These are phyloP conservation scores for Trilocha varians DNA, from an alignment of 2,888 invertebrate species.

Conservation along the genomic window DNA sequence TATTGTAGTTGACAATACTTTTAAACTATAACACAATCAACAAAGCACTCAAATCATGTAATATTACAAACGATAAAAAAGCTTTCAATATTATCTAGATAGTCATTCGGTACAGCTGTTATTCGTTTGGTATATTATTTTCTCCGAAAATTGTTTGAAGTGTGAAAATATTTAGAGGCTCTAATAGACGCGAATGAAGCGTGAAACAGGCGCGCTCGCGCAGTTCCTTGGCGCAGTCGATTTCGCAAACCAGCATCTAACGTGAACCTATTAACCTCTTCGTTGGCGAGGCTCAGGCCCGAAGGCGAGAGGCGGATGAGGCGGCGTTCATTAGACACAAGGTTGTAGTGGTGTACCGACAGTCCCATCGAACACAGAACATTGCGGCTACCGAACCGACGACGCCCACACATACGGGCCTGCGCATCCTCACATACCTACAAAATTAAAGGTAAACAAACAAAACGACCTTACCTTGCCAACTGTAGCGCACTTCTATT, in stretches of 20 bases:
- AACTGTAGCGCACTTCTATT: conserved; percentile 70
- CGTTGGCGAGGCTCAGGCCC: conserved; percentile 59
- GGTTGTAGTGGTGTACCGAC: conserved; percentile 58
- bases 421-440: conserved; percentile 31
- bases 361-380: conserved; percentile 38
- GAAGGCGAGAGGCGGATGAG: conserved; percentile 70
- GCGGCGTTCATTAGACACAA: conserved; percentile 69
- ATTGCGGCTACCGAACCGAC: conserved; percentile 17
- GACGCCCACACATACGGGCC: conserved; percentile 24
- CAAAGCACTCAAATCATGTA: conserved; percentile 1
- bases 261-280: conserved; percentile 74
- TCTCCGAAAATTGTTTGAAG: not conserved
- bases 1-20: too few relatives aligned
- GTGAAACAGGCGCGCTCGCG: conserved; percentile 57
- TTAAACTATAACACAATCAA: too few relatives aligned
- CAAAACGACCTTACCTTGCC: conserved; percentile 61
- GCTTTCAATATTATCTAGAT: not conserved
- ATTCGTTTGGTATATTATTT: conserved; percentile 1
- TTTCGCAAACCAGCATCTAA: conserved; percentile 72
- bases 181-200: conserved; percentile 57
- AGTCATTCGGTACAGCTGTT: too few relatives aligned
- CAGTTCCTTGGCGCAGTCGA: conserved; percentile 46
- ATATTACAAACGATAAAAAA: not conserved
- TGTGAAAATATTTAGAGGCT: conserved; percentile 13
- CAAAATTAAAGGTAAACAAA: conserved; percentile 54